Base-by-base conservation (phyloP, 2,888 invertebrate genomes). In the Acanthoscelides obtectus region DNA sequence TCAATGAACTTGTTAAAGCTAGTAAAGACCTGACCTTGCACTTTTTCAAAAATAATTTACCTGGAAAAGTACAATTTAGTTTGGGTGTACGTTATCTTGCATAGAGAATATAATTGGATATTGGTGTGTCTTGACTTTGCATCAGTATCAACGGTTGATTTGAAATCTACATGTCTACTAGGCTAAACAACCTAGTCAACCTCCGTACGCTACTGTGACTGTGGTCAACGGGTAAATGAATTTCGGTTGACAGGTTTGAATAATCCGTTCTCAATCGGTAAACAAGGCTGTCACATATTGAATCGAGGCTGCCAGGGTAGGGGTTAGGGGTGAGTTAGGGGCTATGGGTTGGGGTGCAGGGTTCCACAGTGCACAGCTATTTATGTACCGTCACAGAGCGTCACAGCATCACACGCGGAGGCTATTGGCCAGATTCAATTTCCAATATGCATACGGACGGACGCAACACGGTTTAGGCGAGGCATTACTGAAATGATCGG, bases 371-470 rank as follows among this genome's bases (percentile, higher is more conserved):
- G 77, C 74, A 77, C 76, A 77, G 78, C 78, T 77, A 79, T 78
- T 78, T 83, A 82, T 83, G 83, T 82, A 83, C 83, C 83, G 83
- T 82, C 83, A 82, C 82, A 82, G 81, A 81, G 80, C 79, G 80
- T 81, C 79, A 82, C 82, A 81, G 81, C 79, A 17, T 45, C 45
- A 45, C 45, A 45, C 45, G 45, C 45, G 45, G 45, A 45, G 45
- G 80, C 81, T 80, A 82, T 83, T 84, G 83, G 82, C 83, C 81
- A 82, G 84, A 85, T 84, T 84, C 84, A 84, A 84, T 85, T 85
- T 85, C 83, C 84, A 84, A 84, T 84, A 83, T 85, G 84, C 83
- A 84, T 82, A 81, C 78, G 81, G 75, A 75, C 78, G 79, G 75
- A 78, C 75, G 72, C 76, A 74, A 71, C 75, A 75, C 77, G 81